Conservation (phyloP, 2,797 vertebrate species). For the Lagorchestes hirsutus region DNA sequence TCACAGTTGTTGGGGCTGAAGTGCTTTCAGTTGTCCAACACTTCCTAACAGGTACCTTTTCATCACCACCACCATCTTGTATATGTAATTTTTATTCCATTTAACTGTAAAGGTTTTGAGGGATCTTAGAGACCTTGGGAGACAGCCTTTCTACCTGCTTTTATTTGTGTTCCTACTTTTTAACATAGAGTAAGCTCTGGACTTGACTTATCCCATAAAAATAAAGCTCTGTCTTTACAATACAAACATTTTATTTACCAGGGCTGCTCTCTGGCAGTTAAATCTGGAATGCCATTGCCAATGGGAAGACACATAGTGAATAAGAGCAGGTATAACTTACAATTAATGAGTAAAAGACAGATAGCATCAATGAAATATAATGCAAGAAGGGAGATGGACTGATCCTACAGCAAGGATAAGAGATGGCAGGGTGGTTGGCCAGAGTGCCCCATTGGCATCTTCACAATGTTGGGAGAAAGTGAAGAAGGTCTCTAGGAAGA, state of each 20-base stretch:
- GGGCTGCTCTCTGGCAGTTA: background rate
- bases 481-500: background rate
- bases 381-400: background rate
- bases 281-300: background rate
- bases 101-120: background rate
- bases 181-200: background rate
- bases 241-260: background rate
- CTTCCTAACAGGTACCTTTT: background rate
- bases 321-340: background rate
- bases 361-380: background rate
- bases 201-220: background rate
- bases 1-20: background rate
- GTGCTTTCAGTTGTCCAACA: background rate
- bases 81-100: background rate
- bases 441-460: background rate
- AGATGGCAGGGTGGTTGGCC: background rate
- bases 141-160: background rate
- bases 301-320: background rate
- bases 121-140: background rate
- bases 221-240: background rate
- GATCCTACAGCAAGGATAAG: background rate
- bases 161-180: background rate
- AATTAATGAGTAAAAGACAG: background rate
- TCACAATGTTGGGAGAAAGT: background rate
- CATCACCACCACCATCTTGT: too few species aligned